Evolutionary conservation across 2,888 invertebrate genomes (phyloP).

Genomic region (Andrena chrysosceles): DNA sequence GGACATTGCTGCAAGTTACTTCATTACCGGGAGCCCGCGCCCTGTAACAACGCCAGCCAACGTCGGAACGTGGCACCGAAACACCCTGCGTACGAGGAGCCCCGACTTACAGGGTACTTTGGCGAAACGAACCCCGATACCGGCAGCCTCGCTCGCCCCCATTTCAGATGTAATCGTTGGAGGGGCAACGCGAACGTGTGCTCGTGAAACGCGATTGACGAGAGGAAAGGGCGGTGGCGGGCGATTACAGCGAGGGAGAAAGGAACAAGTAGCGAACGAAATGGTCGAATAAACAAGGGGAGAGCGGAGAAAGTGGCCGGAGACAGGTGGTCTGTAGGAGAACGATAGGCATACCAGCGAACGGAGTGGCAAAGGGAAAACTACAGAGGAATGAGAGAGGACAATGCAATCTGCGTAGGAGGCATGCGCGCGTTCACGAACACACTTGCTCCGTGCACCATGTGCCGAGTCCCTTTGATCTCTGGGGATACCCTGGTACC

Average conservation of each 20-base stretch:
- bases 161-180: conserved; percentile 18
- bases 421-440: conserved; percentile 16
- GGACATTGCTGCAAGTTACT: background rate
- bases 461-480: conserved; percentile 65
- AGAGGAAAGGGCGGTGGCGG: background rate
- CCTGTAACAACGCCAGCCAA: background rate
- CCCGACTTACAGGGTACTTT: background rate
- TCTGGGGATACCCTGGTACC: conserved; percentile 44
- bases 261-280: background rate
- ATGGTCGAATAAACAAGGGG: conserved; percentile 14
- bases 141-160: background rate
- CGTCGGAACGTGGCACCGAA: background rate
- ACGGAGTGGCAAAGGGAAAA: conserved; percentile 7
- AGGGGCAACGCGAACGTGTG: conserved; percentile 16
- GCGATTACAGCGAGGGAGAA: background rate
- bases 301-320: conserved; percentile 7
- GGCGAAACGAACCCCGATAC: background rate
- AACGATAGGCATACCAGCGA: background rate
- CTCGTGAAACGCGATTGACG: conserved; percentile 12
- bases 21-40: background rate
- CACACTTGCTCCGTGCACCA: conserved; percentile 37
- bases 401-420: conserved; percentile 56
- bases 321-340: background rate
- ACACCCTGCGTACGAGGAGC: conserved; percentile 7
- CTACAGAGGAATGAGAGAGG: conserved; percentile 14